A percentile compares a stretch with the other conserved stretches of the same genome.
phyloP scores from a whole-genome alignment of 2,113 vertebrate species.

The Promerops cafer region DNA sequence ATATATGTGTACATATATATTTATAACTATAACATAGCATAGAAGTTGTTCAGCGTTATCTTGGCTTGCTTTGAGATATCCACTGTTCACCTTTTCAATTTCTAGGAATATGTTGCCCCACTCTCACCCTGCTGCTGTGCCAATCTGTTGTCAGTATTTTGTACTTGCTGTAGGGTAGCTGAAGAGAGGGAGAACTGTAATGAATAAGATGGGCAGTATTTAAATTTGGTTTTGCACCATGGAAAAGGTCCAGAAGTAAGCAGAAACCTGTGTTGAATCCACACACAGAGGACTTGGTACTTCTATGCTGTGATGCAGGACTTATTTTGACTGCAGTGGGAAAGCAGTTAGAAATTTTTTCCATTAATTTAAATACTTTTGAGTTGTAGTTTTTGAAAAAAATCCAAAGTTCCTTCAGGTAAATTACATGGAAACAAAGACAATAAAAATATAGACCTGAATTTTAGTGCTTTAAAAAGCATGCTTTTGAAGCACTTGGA shows the following conservation, averaged over 20 bases:
- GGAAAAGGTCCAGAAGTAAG: not conserved
- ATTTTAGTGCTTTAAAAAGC: not conserved
- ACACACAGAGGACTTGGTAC: not conserved
- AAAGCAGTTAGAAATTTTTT: not conserved
- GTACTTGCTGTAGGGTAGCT: not conserved
- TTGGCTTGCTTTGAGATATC: not conserved
- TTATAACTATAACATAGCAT: not conserved
- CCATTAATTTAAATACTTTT: not conserved
- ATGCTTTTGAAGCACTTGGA: not conserved
- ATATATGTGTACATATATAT: not conserved
- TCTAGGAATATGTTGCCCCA: not conserved
- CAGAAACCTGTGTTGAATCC: not conserved
- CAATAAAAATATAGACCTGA: not conserved
- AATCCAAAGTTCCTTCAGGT: not conserved
- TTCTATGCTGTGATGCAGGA: not conserved
- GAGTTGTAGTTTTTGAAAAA: not conserved
- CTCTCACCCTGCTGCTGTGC: not conserved
- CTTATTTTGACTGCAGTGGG: not conserved
- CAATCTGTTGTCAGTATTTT: not conserved
- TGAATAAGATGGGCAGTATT: not conserved
- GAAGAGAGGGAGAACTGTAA: not conserved
- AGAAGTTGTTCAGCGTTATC: not conserved
- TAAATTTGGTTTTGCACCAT: not conserved
- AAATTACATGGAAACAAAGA: not conserved
- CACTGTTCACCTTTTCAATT: not conserved